Conservation (phyloP, 2,113 vertebrate species). For the Psettodes erumei region DNA sequence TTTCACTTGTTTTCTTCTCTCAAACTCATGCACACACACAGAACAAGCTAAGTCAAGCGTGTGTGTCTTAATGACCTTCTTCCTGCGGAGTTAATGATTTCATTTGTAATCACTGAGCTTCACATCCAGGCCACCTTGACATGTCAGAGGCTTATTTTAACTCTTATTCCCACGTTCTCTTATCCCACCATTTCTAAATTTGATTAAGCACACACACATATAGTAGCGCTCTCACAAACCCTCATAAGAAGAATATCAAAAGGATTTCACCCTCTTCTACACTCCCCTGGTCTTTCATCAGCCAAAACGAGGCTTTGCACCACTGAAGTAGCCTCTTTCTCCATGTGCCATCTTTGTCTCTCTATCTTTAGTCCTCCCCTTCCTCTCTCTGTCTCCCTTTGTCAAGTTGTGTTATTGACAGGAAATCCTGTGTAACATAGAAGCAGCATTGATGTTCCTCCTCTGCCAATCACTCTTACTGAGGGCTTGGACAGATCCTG, state of each 20-base stretch:
- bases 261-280: slow-evolving; percentile 6
- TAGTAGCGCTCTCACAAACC: neutral
- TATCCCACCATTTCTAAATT: slow-evolving; percentile 25
- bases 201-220: slow-evolving; percentile 20
- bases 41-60: slow-evolving; percentile 39
- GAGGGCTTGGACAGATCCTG: slow-evolving; percentile 31
- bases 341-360: neutral
- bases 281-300: slow-evolving; percentile 13
- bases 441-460: slow-evolving; percentile 33
- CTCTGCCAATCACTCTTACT: slow-evolving; percentile 54
- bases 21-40: slow-evolving; percentile 1
- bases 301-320: slow-evolving; percentile 19
- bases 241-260: neutral
- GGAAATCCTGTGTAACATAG: slow-evolving; percentile 19
- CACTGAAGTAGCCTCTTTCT: slow-evolving; percentile 8
- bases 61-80: slow-evolving; percentile 68
- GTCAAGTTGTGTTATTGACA: slow-evolving; percentile 43
- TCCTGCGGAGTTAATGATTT: slow-evolving; percentile 72
- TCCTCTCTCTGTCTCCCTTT: slow-evolving; percentile 8
- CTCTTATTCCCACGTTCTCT: slow-evolving; percentile 28
- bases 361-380: neutral
- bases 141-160: slow-evolving; percentile 60
- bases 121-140: slow-evolving; percentile 71
- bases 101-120: slow-evolving; percentile 70
- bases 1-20: slow-evolving; percentile 5